These are phyloP conservation scores for Sapayoa aenigma DNA, from an alignment of 2,113 vertebrate species.

Conservation along the genomic window DNA sequence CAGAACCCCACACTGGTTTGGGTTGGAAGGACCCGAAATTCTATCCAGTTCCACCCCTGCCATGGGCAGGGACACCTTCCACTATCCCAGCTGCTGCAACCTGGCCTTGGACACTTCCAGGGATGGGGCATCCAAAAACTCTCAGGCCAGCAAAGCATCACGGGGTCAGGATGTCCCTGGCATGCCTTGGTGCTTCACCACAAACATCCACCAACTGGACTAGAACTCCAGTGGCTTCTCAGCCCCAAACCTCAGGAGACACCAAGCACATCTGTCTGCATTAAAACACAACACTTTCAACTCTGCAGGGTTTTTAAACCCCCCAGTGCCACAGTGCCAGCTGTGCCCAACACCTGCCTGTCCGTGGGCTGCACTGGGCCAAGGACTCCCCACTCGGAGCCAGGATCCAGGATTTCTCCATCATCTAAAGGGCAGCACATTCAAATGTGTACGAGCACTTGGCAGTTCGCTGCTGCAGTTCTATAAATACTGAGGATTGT, in stretches of 20 bases:
- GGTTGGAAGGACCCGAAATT: neutral
- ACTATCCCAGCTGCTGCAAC: neutral
- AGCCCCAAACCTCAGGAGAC: neutral
- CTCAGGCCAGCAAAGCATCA: no score
- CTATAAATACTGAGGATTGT: constrained; percentile 41
- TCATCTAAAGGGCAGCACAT: constrained; percentile 40
- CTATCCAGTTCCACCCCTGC: rapidly evolving
- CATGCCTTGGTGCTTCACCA: neutral
- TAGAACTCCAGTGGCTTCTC: neutral
- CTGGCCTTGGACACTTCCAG: neutral
- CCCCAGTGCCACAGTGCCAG: neutral
- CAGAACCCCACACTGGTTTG: neutral
- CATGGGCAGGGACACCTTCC: neutral
- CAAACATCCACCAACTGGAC: neutral
- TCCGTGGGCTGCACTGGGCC: constrained; percentile 17
- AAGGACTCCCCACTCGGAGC: neutral
- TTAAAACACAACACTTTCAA: neutral
- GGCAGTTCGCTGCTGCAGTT: constrained; percentile 20
- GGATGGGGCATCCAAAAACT: neutral
- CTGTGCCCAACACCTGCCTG: constrained; percentile 19
- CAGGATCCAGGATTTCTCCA: neutral
- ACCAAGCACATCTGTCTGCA: neutral
- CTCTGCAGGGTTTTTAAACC: neutral
- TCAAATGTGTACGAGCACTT: neutral
- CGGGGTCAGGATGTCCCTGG: neutral